phyloP scores from a whole-genome alignment of 2,888 invertebrate species.

The Agrilus mali region DNA sequence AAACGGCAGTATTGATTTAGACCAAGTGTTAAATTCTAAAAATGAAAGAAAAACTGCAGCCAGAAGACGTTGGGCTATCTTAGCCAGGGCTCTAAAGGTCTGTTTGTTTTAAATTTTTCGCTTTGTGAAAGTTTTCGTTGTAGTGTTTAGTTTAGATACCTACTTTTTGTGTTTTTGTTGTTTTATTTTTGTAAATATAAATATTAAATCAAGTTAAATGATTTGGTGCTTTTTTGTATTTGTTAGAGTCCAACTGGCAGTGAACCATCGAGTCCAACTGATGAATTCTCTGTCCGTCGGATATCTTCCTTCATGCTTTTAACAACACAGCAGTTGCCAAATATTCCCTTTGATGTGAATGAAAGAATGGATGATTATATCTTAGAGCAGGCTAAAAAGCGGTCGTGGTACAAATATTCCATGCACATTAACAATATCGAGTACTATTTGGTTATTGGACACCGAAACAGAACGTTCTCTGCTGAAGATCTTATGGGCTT shows the following conservation, averaged over 20 bases:
- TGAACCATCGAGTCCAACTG: conserved; percentile 34
- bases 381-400: conserved; percentile 32
- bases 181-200: background rate
- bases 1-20: conserved; percentile 27
- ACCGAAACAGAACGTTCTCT: conserved; percentile 48
- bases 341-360: conserved; percentile 11
- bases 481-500: conserved; percentile 66
- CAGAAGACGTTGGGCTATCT: conserved; percentile 54
- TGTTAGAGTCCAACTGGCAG: conserved; percentile 32
- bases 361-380: conserved; percentile 11
- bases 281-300: conserved; percentile 42
- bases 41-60: conserved; percentile 42
- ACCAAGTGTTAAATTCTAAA: conserved; percentile 25
- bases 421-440: conserved; percentile 35
- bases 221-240: conserved; percentile 9
- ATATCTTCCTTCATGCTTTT: conserved; percentile 47
- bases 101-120: conserved; percentile 18
- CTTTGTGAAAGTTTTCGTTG: conserved; percentile 1
- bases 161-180: background rate
- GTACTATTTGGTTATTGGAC: conserved; percentile 45
- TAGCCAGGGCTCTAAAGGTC: conserved; percentile 51
- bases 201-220: too few species aligned
- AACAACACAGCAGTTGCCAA: conserved; percentile 33
- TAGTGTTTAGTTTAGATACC: background rate
- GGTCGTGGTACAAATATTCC: conserved; percentile 52